These are phyloP conservation scores for Scrobipalpa costella DNA, from an alignment of 2,888 invertebrate species.

Conservation along the genomic window DNA sequence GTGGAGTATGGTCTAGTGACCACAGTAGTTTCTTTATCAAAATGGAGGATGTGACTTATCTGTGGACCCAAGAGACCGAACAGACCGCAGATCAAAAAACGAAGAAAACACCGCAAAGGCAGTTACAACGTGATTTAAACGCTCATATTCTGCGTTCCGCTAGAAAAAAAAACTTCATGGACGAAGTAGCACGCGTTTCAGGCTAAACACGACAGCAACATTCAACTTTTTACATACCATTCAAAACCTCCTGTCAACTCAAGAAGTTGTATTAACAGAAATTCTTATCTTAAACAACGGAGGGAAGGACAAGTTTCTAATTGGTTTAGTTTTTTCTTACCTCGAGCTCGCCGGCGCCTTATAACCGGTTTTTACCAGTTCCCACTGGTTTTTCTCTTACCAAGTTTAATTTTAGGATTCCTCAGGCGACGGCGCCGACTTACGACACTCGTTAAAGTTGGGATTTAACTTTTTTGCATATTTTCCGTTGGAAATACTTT, in stretches of 20 bases:
- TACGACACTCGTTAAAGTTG: slow-evolving; percentile 3
- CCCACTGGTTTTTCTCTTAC: slow-evolving; percentile 8
- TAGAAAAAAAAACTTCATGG: too few relatives aligned
- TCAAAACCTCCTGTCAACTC: background rate
- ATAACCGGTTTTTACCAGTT: slow-evolving; percentile 9
- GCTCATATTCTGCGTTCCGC: too few relatives aligned
- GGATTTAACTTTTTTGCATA: slow-evolving; percentile 4
- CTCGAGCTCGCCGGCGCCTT: background rate
- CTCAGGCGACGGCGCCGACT: background rate
- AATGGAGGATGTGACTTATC: too few relatives aligned
- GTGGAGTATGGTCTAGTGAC: too few relatives aligned
- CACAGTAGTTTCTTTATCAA: too few relatives aligned
- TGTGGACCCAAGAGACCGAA: too few relatives aligned
- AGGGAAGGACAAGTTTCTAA: slow-evolving; percentile 15
- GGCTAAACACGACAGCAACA: too few relatives aligned
- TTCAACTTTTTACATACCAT: too few relatives aligned
- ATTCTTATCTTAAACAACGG: background rate
- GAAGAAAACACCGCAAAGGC: too few relatives aligned
- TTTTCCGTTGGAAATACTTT: background rate
- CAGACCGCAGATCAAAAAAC: too few relatives aligned
- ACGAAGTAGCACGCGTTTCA: too few relatives aligned
- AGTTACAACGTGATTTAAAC: too few relatives aligned
- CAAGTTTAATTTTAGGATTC: slow-evolving; percentile 17
- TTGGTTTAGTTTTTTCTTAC: slow-evolving; percentile 18
- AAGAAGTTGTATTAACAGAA: background rate